A percentile compares a stretch with the other conserved stretches of the same genome.
Conservation (phyloP, 2,797 vertebrate genomes). For the Parotocinclus haroldoi region DNA sequence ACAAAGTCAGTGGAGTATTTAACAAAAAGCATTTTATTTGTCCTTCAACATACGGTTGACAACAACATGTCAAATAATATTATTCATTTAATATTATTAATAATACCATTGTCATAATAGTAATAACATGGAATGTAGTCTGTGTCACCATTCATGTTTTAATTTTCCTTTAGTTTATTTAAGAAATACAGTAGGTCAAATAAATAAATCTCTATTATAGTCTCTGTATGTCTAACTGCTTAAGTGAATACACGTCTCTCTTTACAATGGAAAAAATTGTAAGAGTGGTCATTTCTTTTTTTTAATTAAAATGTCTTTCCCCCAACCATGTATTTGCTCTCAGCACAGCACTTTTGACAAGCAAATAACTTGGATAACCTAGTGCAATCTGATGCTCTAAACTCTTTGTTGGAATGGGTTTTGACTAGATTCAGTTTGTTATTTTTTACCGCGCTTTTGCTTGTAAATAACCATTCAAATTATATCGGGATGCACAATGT, state of each 20-base stretch:
- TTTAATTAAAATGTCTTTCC: constrained; percentile 17
- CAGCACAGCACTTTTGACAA: background rate
- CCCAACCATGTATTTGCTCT: constrained; percentile 6
- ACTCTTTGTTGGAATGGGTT: constrained; percentile 31
- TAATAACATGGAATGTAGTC: constrained; percentile 77
- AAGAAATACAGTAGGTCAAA: constrained; percentile 66
- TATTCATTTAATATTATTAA: constrained; percentile 66
- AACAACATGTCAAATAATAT: constrained; percentile 73
- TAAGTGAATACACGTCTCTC: constrained; percentile 66
- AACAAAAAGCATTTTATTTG: constrained; percentile 69
- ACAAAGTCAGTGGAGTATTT: constrained; percentile 41
- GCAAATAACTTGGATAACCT: constrained; percentile 2
- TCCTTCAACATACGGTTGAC: constrained; percentile 62
- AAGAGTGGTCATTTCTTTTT: constrained; percentile 19
- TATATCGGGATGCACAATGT: constrained; percentile 32
- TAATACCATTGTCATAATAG: constrained; percentile 71
- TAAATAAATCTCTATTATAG: constrained; percentile 77
- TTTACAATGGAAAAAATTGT: constrained; percentile 55
- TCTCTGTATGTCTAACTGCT: constrained; percentile 70
- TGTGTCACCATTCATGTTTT: constrained; percentile 57
- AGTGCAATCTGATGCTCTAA: constrained; percentile 23
- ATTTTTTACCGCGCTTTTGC: constrained; percentile 7
- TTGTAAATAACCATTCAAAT: constrained; percentile 32
- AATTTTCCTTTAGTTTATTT: constrained; percentile 61
- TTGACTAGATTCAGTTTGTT: constrained; percentile 24